Percentiles rank a stretch among this genome's conserved stretches.
phyloP scores from a whole-genome alignment of 2,888 invertebrate species.

The Lasioglossum marginatum region DNA sequence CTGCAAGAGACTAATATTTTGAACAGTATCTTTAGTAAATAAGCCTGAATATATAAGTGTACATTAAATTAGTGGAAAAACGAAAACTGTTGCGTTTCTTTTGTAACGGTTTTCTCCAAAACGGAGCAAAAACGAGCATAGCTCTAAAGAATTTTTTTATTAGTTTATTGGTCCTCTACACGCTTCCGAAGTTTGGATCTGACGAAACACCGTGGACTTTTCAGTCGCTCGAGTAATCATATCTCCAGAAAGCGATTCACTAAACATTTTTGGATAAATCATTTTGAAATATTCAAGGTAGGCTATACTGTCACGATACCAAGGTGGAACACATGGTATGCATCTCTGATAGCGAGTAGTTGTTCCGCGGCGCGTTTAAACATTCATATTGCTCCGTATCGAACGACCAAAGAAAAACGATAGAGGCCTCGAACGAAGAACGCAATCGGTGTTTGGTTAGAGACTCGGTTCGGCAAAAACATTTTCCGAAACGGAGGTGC shows the following conservation, averaged over 20 bases:
- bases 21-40: too few relatives aligned
- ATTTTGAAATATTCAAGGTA: neutral
- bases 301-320: neutral
- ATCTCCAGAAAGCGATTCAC: neutral
- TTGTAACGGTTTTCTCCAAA: neutral
- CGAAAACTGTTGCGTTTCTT: too few relatives aligned
- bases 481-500: constrained; percentile 53
- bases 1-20: too few relatives aligned
- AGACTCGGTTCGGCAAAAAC: constrained; percentile 42
- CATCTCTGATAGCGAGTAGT: neutral
- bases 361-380: neutral
- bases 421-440: constrained; percentile 10
- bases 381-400: neutral
- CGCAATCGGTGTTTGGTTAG: constrained; percentile 28
- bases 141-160: neutral
- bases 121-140: neutral
- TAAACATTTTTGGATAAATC: too few relatives aligned
- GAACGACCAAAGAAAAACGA: neutral
- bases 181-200: neutral
- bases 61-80: too few relatives aligned
- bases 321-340: neutral
- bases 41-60: too few relatives aligned
- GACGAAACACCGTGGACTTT: neutral
- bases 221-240: neutral
- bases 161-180: neutral